Percentiles rank a stretch among this genome's conserved stretches.
Conservation (phyloP, 2,113 vertebrate species). For the Megaceryle torquata region DNA sequence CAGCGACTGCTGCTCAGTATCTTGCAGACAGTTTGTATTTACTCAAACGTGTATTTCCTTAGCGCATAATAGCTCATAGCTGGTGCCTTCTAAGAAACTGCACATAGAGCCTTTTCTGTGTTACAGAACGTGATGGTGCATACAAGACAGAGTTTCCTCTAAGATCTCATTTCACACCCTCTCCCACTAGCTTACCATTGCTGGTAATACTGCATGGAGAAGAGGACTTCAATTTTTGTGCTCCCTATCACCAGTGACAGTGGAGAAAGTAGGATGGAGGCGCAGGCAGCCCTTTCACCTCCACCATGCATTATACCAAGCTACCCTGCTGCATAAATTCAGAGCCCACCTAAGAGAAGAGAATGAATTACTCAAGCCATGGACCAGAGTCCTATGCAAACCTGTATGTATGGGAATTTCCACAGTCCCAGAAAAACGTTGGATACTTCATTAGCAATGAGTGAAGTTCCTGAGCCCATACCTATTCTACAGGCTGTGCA, state of each 20-base stretch:
- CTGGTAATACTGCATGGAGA: neutral
- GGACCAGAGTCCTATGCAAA: neutral
- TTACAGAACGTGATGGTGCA: neutral
- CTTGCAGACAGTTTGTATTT: neutral
- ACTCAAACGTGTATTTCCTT: neutral
- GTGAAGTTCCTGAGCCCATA: accelerated
- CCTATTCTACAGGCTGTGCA: neutral
- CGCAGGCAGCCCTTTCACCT: neutral
- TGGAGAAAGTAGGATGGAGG: neutral
- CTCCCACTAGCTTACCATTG: neutral
- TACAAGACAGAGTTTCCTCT: neutral
- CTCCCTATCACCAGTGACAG: neutral
- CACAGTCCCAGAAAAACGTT: no score
- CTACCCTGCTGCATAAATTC: accelerated
- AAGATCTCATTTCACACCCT: neutral
- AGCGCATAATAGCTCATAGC: neutral
- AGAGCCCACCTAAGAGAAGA: neutral
- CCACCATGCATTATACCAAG: neutral
- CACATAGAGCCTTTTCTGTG: neutral
- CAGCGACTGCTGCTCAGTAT: neutral
- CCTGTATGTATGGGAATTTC: neutral
- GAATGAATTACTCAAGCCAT: neutral
- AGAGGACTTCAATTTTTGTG: neutral
- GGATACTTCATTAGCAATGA: neutral
- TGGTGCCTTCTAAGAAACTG: neutral